Evolutionary conservation across 1,140 invertebrate species (phyloP), one percentile per base, ranked within the genome.

Genomic region (Drosophila serrata): DNA sequence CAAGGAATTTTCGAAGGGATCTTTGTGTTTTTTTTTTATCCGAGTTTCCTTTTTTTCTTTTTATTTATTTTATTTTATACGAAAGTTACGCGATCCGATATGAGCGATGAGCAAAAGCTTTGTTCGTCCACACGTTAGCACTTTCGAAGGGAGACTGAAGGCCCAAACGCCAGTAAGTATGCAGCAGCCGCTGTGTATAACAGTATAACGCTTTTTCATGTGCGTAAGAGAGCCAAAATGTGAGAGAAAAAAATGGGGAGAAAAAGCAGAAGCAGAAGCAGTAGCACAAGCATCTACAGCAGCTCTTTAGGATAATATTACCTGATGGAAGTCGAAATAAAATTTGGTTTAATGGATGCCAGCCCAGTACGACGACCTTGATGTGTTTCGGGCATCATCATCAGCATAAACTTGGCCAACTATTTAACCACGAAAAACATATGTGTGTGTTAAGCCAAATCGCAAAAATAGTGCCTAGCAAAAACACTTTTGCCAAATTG

Each of bases 81-180:
- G 24, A 60, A 58, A 33, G 35, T 59, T 76, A 76, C 74, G 74
- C 74, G 37, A 37, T 37, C 37, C 72, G 46, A 43, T 22, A 35
- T 37, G 19, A 13, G 60, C 40, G 31, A 33, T 67, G 72, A 48
- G 42, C 61, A 67, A 65, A 65, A 45, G 22, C 27, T 65, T 65
- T 58, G 13, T 46, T 39, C 75, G 62, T 75, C 72, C 74, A 60
- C 46, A 86, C 79, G 70, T 69, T 75, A 86, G 67, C 82, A 67
- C 82, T 79, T 80, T 72, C 82, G 75, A 87, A 64, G 79, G 82
- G 82, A 87, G 75, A 87, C 82, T 87, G 82, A 87, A 59, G 35
- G 67, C 33, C 22, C 39, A 42, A 48, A 51, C 63, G 69, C 75
- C 76, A 67, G 57, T 77, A 88, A 87, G 79, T 87, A 87, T 86